Percentiles rank a stretch among this genome's conserved stretches.
These are phyloP conservation scores for Bergia sp. DNA, from an alignment of 92 coral and sea anemone species.

Conservation along the genomic window DNA sequence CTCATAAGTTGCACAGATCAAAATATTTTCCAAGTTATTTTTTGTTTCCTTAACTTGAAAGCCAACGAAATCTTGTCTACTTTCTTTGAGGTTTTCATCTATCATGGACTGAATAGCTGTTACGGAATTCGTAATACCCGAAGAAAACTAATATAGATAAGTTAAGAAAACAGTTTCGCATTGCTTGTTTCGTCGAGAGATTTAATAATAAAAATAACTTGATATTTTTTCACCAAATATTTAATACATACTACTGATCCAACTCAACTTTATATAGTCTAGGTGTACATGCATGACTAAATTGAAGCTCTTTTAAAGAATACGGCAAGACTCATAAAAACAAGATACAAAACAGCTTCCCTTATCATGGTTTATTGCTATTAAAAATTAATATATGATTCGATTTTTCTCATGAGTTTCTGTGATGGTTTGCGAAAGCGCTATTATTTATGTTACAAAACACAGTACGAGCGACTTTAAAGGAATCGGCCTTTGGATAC, in stretches of 20 bases:
- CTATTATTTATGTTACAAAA: background rate
- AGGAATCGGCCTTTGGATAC: background rate
- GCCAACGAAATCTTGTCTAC: background rate
- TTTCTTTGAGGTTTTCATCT: background rate
- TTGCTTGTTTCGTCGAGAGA: background rate
- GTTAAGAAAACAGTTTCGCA: background rate
- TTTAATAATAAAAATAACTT: background rate
- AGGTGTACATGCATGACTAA: background rate
- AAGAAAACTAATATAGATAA: background rate
- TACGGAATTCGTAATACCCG: no score
- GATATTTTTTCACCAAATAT: background rate
- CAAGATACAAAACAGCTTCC: background rate
- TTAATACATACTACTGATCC: background rate
- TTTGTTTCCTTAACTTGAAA: background rate
- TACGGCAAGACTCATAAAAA: background rate
- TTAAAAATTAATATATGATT: background rate
- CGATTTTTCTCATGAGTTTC: background rate
- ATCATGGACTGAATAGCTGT: no score
- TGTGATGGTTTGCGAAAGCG: background rate
- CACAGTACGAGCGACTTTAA: background rate
- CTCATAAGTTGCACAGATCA: background rate
- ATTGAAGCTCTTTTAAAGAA: no score
- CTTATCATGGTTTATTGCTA: background rate
- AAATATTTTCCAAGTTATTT: background rate
- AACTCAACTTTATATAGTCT: background rate